phyloP scores from a whole-genome alignment of 2,797 vertebrate genomes.

The Phoeniculus purpureus region DNA sequence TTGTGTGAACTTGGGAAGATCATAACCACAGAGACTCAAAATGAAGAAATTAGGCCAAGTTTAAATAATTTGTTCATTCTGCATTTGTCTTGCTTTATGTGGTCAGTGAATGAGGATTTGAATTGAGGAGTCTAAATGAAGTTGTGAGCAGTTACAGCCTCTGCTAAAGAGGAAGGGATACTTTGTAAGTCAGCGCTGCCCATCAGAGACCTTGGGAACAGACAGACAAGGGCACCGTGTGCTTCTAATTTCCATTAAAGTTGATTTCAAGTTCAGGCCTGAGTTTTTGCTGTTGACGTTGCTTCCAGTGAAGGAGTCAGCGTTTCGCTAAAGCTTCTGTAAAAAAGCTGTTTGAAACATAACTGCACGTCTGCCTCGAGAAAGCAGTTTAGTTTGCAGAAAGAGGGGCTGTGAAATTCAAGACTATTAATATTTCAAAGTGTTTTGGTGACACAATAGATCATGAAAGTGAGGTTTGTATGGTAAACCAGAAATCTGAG shows the following conservation, averaged over 20 bases:
- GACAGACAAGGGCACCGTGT: neutral
- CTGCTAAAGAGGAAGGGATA: neutral
- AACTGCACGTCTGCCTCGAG: neutral
- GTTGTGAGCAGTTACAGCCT: neutral
- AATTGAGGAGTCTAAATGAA: neutral
- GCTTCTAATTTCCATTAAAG: neutral
- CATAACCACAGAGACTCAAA: neutral
- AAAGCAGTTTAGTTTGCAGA: conserved; percentile 30
- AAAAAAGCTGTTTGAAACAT: neutral
- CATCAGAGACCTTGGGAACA: neutral
- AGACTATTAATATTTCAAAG: conserved; percentile 51
- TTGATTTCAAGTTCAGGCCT: neutral
- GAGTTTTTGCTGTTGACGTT: neutral
- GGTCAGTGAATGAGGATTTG: neutral
- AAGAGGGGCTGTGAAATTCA: conserved; percentile 32
- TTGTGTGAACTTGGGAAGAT: neutral
- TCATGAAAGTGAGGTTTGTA: neutral
- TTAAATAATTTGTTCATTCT: neutral
- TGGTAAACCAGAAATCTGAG: conserved; percentile 13
- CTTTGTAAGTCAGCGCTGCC: neutral
- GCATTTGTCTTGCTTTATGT: neutral
- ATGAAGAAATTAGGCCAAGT: neutral
- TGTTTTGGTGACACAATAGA: conserved; percentile 28
- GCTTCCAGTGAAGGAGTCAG: neutral
- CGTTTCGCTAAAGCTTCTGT: neutral